Conservation (phyloP, 2,888 invertebrate genomes). For the Calameuta filiformis region DNA sequence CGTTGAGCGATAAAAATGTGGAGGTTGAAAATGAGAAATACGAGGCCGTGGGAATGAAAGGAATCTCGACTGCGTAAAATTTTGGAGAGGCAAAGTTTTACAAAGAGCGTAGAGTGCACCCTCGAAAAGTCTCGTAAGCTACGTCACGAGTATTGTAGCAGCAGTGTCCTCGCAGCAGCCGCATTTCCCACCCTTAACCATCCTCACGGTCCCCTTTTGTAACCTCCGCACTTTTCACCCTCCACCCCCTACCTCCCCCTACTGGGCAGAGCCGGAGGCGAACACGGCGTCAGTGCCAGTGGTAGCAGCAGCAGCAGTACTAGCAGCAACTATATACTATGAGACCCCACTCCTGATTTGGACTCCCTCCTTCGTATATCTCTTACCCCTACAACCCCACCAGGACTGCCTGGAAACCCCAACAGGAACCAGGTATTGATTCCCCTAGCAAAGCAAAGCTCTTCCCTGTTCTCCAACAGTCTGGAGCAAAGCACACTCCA, state of each 20-base stretch:
- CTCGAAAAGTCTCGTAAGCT: not conserved
- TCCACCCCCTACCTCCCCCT: not conserved
- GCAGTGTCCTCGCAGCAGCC: not conserved
- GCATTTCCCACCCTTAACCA: constrained; percentile 56
- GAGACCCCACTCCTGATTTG: not conserved
- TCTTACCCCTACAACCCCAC: constrained; percentile 14
- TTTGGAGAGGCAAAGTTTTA: not conserved
- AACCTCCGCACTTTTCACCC: constrained; percentile 37
- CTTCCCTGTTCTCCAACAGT: constrained; percentile 59
- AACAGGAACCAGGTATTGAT: constrained; percentile 55
- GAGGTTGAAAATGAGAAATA: not conserved
- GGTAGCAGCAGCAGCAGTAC: not conserved
- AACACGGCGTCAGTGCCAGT: too few relatives aligned
- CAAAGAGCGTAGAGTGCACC: not conserved
- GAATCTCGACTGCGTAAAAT: not conserved
- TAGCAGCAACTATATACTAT: not conserved
- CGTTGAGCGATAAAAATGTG: not conserved
- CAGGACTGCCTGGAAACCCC: constrained; percentile 28
- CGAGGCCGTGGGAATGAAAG: not conserved
- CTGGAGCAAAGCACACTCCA: constrained; percentile 57
- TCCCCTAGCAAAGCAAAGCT: constrained; percentile 53
- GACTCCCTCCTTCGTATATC: not conserved
- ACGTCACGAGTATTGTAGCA: not conserved
- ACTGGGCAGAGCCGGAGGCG: not conserved
- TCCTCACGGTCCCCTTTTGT: constrained; percentile 39